Percentiles rank a stretch among this genome's conserved stretches.
Evolutionary conservation across 2,113 vertebrate genomes (phyloP).

Genomic region (Rostratula benghalensis): DNA sequence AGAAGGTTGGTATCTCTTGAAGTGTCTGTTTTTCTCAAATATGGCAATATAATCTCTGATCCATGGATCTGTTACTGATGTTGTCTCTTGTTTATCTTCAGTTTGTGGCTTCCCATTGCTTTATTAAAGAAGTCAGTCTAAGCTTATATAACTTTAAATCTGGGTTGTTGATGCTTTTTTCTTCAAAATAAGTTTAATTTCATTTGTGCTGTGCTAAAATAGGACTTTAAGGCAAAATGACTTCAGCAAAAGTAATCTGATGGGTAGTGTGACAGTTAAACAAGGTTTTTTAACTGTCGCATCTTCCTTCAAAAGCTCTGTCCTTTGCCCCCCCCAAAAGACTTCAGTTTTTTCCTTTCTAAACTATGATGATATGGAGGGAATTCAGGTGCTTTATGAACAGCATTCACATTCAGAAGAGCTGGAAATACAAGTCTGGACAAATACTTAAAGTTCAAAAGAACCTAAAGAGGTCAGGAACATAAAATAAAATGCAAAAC

Average conservation of each 20-base stretch:
- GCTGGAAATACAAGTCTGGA: background rate
- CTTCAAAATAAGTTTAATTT: background rate
- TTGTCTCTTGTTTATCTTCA: background rate
- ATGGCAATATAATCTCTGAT: background rate
- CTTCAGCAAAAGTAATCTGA: background rate
- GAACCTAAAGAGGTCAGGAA: background rate
- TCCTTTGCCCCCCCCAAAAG: background rate
- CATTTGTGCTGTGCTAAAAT: background rate
- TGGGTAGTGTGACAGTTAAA: background rate
- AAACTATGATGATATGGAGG: background rate
- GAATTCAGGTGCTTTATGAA: background rate
- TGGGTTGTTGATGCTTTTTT: fast-evolving
- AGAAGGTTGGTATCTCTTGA: background rate
- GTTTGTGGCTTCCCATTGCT: background rate
- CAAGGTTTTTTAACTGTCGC: background rate
- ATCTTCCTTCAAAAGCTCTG: background rate
- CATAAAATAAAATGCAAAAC: background rate
- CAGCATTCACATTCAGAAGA: background rate
- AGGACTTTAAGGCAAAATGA: background rate
- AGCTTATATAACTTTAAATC: background rate
- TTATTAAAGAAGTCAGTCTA: background rate
- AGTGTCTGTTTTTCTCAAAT: background rate
- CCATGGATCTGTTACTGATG: background rate
- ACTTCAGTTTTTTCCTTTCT: background rate
- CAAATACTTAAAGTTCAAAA: conserved; percentile 28